Evolutionary conservation across 2,113 vertebrate species (phyloP), one percentile per base, ranked within the genome.

Genomic region (Hippocampus guttulatus): DNA sequence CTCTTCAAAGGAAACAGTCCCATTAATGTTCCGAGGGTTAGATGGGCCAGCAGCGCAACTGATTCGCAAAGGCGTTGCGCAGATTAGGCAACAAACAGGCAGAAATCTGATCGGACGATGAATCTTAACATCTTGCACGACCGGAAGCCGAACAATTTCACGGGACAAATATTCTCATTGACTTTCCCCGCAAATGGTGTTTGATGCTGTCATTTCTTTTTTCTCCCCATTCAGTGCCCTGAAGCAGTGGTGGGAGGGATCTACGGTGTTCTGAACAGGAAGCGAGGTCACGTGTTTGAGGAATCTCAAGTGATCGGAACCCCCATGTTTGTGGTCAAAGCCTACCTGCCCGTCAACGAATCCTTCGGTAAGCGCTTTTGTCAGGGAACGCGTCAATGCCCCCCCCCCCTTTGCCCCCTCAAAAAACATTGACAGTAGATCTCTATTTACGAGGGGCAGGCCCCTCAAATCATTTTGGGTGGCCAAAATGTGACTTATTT

Each of bases 241-340:
- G 95, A 97, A 76, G 94, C 94, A 60, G 96, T 95, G 58, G 95
- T 98, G 0, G 96, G 96, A 1, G 95, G 96, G 8, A 98, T 96
- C 87, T 98, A 98, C 0, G 93, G 95, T 0, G 96, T 97, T 55
- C 81, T 98, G 76, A 98, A 97, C 87, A 92, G 93, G 84, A 98
- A 96, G 73, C 93, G 95, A 52, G 96, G 96, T 25, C 95, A 98
- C 0, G 96, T 98, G 14, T 97, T 98, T 0, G 95, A 98, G 84
- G 96, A 98, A 84, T 92, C 94, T 63, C 96, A 98, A 69, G 94
- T 98, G 75, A 94, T 94, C 0, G 96, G 96, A 40, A 98, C 96
- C 5, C 96, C 96, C 70, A 96, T 98, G 93, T 97, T 96, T 0
- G 89, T 96, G 27, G 94, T 96, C 64, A 98, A 96, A 90, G 96